A percentile compares a stretch with the other conserved stretches of the same genome.
Evolutionary conservation across 1,140 invertebrate species (phyloP).

Genomic region (Branchinecta lindahli): DNA sequence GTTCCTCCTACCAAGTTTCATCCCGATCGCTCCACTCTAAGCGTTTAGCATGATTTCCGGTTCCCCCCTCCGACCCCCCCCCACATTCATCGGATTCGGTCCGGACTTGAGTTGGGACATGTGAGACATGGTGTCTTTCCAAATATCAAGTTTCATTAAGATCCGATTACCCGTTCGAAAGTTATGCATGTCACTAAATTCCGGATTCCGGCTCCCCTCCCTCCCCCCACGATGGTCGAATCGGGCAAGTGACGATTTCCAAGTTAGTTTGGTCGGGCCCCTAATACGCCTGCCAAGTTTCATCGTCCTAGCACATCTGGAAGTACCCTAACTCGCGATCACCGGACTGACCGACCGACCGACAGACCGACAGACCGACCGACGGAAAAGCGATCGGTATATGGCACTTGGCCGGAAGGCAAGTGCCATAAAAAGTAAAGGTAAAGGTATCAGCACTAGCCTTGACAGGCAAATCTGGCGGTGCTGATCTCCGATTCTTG

Average conservation of each 20-base stretch:
- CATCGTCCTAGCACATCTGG: background rate
- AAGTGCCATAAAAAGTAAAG: slow-evolving; percentile 11
- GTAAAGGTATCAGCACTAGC: too few relatives aligned
- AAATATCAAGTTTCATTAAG: background rate
- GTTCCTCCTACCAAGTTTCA: background rate
- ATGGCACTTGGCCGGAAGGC: background rate
- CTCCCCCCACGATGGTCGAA: background rate
- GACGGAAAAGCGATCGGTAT: background rate
- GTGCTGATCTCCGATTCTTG: too few relatives aligned
- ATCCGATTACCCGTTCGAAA: slow-evolving; percentile 4
- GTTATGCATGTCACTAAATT: background rate
- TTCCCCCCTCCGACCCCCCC: background rate
- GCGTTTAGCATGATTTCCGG: background rate
- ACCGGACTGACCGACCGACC: background rate
- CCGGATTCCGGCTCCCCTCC: background rate
- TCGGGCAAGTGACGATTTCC: background rate
- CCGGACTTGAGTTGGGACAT: background rate
- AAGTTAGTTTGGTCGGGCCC: background rate
- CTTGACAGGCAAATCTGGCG: too few relatives aligned
- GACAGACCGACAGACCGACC: background rate
- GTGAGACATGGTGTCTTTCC: background rate
- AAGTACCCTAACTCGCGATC: background rate
- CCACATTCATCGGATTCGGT: background rate
- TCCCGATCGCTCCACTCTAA: background rate
- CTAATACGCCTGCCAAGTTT: background rate